phyloP scores from a whole-genome alignment of 2,113 vertebrate genomes.

The Coturnix japonica region DNA sequence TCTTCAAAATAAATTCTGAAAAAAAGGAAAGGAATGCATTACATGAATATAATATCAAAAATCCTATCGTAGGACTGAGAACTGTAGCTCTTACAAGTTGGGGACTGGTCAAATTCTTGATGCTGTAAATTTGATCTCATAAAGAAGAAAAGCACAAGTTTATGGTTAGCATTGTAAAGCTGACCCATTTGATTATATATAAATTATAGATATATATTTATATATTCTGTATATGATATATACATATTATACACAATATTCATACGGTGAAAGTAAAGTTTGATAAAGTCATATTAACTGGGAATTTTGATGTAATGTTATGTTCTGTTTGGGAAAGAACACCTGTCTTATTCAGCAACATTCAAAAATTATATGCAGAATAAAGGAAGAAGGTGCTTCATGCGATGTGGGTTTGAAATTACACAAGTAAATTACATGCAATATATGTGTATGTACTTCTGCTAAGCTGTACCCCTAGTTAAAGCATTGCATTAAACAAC shows the following conservation, averaged over 20 bases:
- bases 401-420: not conserved
- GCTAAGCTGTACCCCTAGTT: conserved; percentile 58
- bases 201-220: conserved; percentile 70
- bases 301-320: conserved; percentile 28
- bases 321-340: not conserved
- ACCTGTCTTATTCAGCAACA: not conserved
- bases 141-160: conserved; percentile 67
- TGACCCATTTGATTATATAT: conserved; percentile 56
- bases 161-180: conserved; percentile 61
- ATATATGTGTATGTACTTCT: conserved; percentile 57
- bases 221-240: conserved; percentile 61
- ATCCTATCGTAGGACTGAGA: not conserved
- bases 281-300: conserved; percentile 35
- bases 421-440: conserved; percentile 39
- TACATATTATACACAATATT: conserved; percentile 35
- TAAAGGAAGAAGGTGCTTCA: conserved; percentile 5
- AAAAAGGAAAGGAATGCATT: conserved; percentile 25
- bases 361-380: not conserved
- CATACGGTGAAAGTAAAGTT: conserved; percentile 21
- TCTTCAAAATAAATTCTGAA: conserved; percentile 37
- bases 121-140: conserved; percentile 49
- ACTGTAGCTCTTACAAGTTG: not conserved
- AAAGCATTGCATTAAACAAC: conserved; percentile 51
- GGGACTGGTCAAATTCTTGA: conserved; percentile 40
- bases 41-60: conserved; percentile 8